Base-by-base conservation (phyloP, 1,140 invertebrate genomes). In the Caenorhabditis briggsae region DNA sequence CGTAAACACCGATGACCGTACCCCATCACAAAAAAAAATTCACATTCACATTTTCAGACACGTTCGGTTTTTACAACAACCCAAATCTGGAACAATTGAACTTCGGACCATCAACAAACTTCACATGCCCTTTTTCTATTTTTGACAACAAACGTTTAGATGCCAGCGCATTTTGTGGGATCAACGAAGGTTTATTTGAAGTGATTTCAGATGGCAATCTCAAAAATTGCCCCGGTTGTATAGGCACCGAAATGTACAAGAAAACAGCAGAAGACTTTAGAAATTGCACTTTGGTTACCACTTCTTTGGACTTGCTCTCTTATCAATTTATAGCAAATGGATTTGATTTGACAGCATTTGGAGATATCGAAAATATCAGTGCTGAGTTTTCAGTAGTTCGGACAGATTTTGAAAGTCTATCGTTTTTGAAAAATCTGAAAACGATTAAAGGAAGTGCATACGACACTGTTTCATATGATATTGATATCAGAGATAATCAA, bases 361-460 rank as follows among this genome's bases (percentile, higher is more conserved):
- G 8, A 43, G 41, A 70, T 46, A 70, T 70, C 18, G 33, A 43
- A 70, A 70, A 70, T n/a, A 43, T 70, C 20, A 70, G 11, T 43
- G 64, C 33, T 7, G 6, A 16, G 1, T n/a, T 70, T 11, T 16
- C 11, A 7, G 16, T 70, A 14, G 12, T 16, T 18, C 2, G 16
- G 14, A 70, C 64, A 1, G 64, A 70, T 18, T 70, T 70, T 2
- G 6, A 70, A 12, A 46, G 43, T 46, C 9, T 70, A 7, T 70
- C 64, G 8, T 70, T 70, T 70, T 70, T 70, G 9, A 20, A 70
- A 70, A 70, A 18, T 6, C 18, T 70, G 41, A 41, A 70, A 23
- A 70, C 43, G 3, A 43, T 70, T 1, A 70, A 18, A n/a, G 20
- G n/a, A 43, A 70, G 23, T 33, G 33, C 33, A 33, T 33, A 33